Percentiles rank a stretch among this genome's conserved stretches.
Evolutionary conservation across 2,888 invertebrate species (phyloP).

Genomic region (Gasteruption jaculator): DNA sequence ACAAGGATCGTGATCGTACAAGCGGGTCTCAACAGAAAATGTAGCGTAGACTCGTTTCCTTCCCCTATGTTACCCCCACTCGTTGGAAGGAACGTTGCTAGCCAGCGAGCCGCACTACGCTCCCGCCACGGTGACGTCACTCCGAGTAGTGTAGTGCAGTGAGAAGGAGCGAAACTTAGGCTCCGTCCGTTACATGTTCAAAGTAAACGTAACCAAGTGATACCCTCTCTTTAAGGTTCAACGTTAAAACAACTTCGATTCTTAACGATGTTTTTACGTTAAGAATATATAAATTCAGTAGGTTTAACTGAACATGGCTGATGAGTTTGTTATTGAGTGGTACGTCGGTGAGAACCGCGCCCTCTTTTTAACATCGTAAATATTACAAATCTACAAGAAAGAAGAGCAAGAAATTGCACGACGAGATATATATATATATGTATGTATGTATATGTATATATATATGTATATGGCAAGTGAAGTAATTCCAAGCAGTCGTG

Average conservation of each 20-base stretch:
- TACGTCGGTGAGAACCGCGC: background rate
- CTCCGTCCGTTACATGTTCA: conserved; percentile 44
- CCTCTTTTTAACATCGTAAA: background rate
- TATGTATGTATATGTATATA: no score
- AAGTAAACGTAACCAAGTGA: no score
- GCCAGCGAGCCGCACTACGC: conserved; percentile 47
- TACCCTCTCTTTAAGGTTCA: no score
- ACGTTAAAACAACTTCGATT: no score
- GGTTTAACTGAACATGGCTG: no score
- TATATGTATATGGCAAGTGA: no score
- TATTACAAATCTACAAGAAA: no score
- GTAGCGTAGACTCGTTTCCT: conserved; percentile 43
- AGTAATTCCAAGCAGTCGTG: no score
- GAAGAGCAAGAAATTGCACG: no score
- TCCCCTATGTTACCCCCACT: conserved; percentile 40
- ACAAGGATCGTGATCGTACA: conserved; percentile 22
- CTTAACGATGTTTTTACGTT: no score
- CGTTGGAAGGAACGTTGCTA: conserved; percentile 29
- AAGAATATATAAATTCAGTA: no score
- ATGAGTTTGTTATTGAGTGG: background rate
- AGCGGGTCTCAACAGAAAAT: conserved; percentile 11
- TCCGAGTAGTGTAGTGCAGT: conserved; percentile 53
- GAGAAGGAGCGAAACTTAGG: conserved; percentile 47
- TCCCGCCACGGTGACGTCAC: conserved; percentile 55
- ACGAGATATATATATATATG: no score